Percentiles rank a stretch among this genome's conserved stretches.
Conservation (phyloP, 2,888 invertebrate species). For the Spodoptera picta region DNA sequence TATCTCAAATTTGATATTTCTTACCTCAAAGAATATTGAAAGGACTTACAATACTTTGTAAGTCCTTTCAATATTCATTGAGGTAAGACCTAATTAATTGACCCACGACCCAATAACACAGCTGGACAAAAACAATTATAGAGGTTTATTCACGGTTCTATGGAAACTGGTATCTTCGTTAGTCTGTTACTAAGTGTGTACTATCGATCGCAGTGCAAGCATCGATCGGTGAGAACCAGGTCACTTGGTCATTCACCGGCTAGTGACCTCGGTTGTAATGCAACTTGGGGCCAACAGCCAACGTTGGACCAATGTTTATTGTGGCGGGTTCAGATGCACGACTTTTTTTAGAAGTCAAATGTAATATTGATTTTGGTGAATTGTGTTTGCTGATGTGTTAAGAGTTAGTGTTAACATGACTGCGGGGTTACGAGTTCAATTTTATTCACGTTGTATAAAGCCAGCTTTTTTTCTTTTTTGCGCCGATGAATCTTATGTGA, state of each 20-base stretch:
- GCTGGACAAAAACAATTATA: no score
- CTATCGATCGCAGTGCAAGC: constrained; percentile 61
- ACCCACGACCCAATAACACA: no score
- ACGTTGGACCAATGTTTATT: constrained; percentile 43
- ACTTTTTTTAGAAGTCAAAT: constrained; percentile 1
- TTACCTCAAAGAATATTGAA: no score
- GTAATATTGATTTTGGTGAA: neutral
- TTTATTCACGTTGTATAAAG: no score
- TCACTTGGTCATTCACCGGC: constrained; percentile 67
- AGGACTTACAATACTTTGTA: no score
- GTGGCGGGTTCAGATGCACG: constrained; percentile 18
- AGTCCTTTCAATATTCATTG: no score
- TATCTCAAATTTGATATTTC: no score
- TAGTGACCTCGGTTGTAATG: constrained; percentile 55
- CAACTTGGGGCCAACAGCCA: constrained; percentile 47
- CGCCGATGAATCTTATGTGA: no score
- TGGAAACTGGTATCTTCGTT: neutral
- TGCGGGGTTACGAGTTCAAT: no score
- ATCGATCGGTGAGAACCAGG: constrained; percentile 66
- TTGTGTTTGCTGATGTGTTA: neutral
- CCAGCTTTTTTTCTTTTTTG: no score
- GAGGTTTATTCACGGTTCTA: neutral
- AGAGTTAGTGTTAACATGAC: neutral
- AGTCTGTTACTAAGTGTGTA: constrained; percentile 23
- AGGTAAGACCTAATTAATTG: no score